A percentile compares a stretch with the other conserved stretches of the same genome.
These are phyloP conservation scores for Coleophora flavipennella DNA, from an alignment of 2,888 invertebrate species.

Conservation along the genomic window DNA sequence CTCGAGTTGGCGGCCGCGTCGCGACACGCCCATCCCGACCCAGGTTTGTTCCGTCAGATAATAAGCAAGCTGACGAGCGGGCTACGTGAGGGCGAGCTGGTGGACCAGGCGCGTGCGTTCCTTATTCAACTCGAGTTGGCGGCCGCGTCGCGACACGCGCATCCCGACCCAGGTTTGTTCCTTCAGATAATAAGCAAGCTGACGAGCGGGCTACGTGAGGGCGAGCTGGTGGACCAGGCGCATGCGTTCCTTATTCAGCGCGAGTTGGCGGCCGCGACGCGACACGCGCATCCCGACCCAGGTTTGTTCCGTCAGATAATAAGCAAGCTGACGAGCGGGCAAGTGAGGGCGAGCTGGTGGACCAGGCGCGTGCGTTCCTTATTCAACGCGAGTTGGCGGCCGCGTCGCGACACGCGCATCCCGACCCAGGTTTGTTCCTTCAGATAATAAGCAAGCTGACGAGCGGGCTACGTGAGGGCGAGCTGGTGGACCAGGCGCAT, in stretches of 20 bases:
- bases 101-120: constrained; percentile 84
- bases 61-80: no score
- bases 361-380: constrained; percentile 84
- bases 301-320: constrained; percentile 42
- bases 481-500: constrained; percentile 83
- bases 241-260: constrained; percentile 84
- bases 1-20: constrained; percentile 84
- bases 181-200: no score
- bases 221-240: constrained; percentile 83
- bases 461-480: no score
- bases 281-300: constrained; percentile 54
- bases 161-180: constrained; percentile 20
- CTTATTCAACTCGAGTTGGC: constrained; percentile 85
- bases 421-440: constrained; percentile 38
- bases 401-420: constrained; percentile 71
- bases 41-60: no score
- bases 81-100: no score
- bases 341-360: constrained; percentile 76
- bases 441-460: no score
- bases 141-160: constrained; percentile 75
- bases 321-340: constrained; percentile 72
- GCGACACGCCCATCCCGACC: constrained; percentile 53
- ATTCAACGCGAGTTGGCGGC: constrained; percentile 84
- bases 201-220: no score
- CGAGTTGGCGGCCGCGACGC: constrained; percentile 81